Conservation (phyloP, 2,888 invertebrate species). For the Nematopogon swammerdamellus region DNA sequence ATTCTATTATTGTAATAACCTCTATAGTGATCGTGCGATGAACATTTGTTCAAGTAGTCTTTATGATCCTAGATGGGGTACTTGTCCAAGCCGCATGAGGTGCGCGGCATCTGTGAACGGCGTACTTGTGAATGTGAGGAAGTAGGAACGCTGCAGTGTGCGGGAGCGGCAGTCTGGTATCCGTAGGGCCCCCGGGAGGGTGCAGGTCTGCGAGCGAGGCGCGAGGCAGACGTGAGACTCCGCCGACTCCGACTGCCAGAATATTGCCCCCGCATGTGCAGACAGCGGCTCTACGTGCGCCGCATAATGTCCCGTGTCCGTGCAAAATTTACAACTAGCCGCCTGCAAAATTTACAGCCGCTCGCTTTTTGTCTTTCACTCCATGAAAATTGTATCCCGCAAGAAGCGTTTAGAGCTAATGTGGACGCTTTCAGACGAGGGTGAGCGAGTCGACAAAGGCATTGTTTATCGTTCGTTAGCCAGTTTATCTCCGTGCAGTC, state of each 20-base stretch:
- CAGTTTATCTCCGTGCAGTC: background rate
- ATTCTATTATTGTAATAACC: too few relatives aligned
- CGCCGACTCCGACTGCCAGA: background rate
- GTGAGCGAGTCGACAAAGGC: background rate
- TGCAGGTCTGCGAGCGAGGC: background rate
- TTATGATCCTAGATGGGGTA: too few relatives aligned
- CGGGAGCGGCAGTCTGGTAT: background rate
- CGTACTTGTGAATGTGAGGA: too few relatives aligned
- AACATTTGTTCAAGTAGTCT: too few relatives aligned
- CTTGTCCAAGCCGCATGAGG: too few relatives aligned
- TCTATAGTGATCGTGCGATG: too few relatives aligned
- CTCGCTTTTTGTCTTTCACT: conserved; percentile 7
- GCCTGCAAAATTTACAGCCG: conserved; percentile 43
- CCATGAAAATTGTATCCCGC: background rate
- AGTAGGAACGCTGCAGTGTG: too few relatives aligned
- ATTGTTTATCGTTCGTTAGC: background rate
- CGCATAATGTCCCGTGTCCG: conserved; percentile 44
- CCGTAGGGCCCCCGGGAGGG: background rate
- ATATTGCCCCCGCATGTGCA: conserved; percentile 23
- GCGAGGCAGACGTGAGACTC: background rate
- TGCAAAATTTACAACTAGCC: conserved; percentile 53
- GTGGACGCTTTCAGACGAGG: background rate
- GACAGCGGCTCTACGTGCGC: conserved; percentile 47
- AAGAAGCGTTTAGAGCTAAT: background rate
- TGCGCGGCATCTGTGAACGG: too few relatives aligned